A percentile compares a stretch with the other conserved stretches of the same genome.
These are phyloP conservation scores for Pissodes strobi DNA, from an alignment of 1,140 invertebrate species.

Conservation along the genomic window DNA sequence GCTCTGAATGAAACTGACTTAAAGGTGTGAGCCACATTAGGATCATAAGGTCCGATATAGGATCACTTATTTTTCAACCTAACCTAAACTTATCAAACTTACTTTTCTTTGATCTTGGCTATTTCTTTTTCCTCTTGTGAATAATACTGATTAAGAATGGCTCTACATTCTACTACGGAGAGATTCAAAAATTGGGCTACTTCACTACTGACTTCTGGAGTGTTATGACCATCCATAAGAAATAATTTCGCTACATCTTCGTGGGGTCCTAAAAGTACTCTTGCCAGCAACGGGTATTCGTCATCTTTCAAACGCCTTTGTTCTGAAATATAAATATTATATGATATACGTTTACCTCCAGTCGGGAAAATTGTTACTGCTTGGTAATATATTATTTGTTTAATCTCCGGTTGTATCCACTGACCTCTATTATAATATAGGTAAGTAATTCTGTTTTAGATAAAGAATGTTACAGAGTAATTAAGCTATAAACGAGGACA, in stretches of 20 bases:
- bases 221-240: slow-evolving; percentile 75
- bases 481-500: too few species aligned
- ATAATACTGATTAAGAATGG: slow-evolving; percentile 78
- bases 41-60: too few species aligned
- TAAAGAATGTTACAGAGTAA: too few species aligned
- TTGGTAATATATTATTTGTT: not conserved
- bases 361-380: not conserved
- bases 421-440: too few species aligned
- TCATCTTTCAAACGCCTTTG: slow-evolving; percentile 74
- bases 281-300: slow-evolving; percentile 78
- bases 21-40: too few species aligned
- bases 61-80: too few species aligned
- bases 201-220: slow-evolving; percentile 75
- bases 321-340: slow-evolving; percentile 64
- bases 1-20: too few species aligned
- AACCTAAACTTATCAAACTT: too few species aligned
- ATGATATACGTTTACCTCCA: not conserved
- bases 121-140: slow-evolving; percentile 78
- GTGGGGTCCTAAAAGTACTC: slow-evolving; percentile 79
- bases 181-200: slow-evolving; percentile 86
- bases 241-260: slow-evolving; percentile 82
- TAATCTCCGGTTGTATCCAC: too few species aligned
- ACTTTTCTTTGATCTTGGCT: slow-evolving; percentile 73
- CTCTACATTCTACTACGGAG: slow-evolving; percentile 75
- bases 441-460: too few species aligned